Evolutionary conservation across 2,797 vertebrate species (phyloP), one percentile per base, ranked within the genome.

Genomic region (Synaphobranchus kaupii): DNA sequence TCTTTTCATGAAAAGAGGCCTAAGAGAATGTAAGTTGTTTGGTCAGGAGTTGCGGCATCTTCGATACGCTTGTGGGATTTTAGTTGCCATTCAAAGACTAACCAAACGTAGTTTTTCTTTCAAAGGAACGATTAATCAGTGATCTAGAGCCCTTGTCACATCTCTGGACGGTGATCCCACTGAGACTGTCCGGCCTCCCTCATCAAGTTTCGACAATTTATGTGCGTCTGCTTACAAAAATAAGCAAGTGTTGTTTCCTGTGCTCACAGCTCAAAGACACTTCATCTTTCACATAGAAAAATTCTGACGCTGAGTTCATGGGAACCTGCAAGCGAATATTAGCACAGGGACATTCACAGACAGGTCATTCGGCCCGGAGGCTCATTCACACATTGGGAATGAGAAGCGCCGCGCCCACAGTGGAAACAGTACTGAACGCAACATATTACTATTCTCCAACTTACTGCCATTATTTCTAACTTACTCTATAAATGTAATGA

Each of bases 171-270:
- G 9, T 22, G 39, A 6, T 25, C 44, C 39, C 76, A 47, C 39
- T 22, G 39, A 25, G 76, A 20, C 76, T 25, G 44, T 48, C 76
- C 12, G 44, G 6, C 44, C 20, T 80, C 44, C 76, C 76, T 48
- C 44, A 25, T 80, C 76, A 48, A 50, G 76, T 44, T 50, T 3
- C 20, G 8, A 50, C 20, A 48, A 80, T 80, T 80, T 80, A 80
- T 80, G 44, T 48, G 44, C 25, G 44, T 48, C 20, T 22, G 44
- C 20, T 39, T 4, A 80, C 7, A 80, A 80, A 50, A 48, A 80
- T 80, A 22, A 25, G 44, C 76, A 10, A 80, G n/a, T 80, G 76
- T 48, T 25, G 20, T 80, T 80, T 80, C 76, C 76, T 80, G 76
- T 50, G 44, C 20, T 9, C 1, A 13, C 44, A 25, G 34, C 22